Evolutionary conservation across 2,113 vertebrate genomes (phyloP).

Genomic region (Lates calcarifer): DNA sequence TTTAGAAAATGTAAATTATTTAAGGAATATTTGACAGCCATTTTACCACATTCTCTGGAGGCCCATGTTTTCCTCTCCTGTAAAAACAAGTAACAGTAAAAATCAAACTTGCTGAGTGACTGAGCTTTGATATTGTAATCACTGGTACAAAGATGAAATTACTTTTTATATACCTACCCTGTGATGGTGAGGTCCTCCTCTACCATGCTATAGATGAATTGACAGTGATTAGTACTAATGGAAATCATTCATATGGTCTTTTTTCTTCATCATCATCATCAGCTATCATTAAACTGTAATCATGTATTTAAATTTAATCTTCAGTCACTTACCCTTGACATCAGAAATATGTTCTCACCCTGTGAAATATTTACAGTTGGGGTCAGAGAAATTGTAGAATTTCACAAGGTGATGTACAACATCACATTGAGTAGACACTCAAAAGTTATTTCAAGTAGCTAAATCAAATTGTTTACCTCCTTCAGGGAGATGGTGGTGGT

Average conservation of each 20-base stretch:
- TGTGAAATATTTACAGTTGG: constrained; percentile 2
- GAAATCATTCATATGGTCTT: neutral
- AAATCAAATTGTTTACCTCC: constrained; percentile 52
- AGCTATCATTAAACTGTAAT: neutral
- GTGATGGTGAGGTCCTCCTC: neutral
- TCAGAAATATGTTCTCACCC: constrained; percentile 71
- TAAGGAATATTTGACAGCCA: neutral
- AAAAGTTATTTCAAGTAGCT: neutral
- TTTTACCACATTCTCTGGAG: neutral
- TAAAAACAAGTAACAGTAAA: neutral
- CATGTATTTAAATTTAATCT: neutral
- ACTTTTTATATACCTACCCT: neutral
- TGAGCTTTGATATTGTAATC: neutral
- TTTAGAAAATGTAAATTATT: neutral
- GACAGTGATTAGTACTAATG: neutral
- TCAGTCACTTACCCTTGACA: constrained; percentile 53
- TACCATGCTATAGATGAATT: neutral
- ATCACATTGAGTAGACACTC: neutral
- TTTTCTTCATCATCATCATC: neutral
- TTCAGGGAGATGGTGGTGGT: constrained; percentile 45
- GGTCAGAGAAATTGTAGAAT: neutral
- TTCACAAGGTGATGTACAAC: neutral
- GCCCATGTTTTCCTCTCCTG: constrained; percentile 25
- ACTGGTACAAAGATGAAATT: neutral
- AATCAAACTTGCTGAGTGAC: neutral